A percentile compares a stretch with the other conserved stretches of the same genome.
phyloP scores from a whole-genome alignment of 2,797 vertebrate genomes.

The Lepus townsendii region DNA sequence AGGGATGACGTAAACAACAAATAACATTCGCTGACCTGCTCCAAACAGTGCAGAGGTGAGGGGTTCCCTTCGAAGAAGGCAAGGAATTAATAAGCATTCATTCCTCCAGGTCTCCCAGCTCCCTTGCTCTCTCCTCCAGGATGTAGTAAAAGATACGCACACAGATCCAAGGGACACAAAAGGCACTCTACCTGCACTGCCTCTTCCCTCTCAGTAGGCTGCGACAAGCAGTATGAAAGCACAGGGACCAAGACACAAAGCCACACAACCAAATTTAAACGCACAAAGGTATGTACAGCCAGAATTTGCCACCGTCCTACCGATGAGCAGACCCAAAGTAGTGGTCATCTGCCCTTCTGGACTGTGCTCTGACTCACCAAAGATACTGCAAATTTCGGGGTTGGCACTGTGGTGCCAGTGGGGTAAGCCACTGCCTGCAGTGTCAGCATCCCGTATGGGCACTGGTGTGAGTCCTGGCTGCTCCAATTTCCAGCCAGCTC shows the following conservation, averaged over 20 bases:
- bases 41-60: not conserved
- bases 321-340: not conserved
- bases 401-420: too few relatives aligned
- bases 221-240: not conserved
- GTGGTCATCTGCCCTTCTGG: not conserved
- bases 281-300: not conserved
- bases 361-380: conserved; percentile 28
- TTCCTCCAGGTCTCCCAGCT: conserved; percentile 27
- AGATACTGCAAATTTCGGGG: not conserved
- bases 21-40: not conserved
- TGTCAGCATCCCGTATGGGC: too few relatives aligned
- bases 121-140: not conserved
- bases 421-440: too few relatives aligned
- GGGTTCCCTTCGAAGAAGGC: conserved; percentile 29
- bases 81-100: not conserved
- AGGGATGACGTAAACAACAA: conserved; percentile 24
- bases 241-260: not conserved
- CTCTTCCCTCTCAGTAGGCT: not conserved
- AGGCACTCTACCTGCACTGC: not conserved
- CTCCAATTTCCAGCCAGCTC: too few relatives aligned
- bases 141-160: not conserved
- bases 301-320: not conserved
- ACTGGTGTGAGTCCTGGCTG: too few relatives aligned
- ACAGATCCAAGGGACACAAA: not conserved
- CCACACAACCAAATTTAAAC: conserved; percentile 5